Evolutionary conservation across 2,888 invertebrate species (phyloP).

Genomic region (Noctua janthe): DNA sequence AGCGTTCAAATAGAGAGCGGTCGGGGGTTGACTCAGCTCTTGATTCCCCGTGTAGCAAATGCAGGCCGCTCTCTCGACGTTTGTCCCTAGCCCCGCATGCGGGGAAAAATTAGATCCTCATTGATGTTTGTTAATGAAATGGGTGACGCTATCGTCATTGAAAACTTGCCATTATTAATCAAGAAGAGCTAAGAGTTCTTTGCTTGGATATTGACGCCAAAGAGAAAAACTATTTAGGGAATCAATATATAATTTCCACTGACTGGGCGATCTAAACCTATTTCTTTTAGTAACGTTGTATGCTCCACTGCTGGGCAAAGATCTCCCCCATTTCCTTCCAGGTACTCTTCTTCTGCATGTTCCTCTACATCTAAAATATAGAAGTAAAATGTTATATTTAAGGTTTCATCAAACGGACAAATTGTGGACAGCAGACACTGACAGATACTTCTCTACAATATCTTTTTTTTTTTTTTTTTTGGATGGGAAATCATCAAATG

Average conservation of each 20-base stretch:
- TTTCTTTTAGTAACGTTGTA: too few species aligned
- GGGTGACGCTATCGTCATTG: neutral
- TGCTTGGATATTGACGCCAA: neutral
- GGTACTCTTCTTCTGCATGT: too few species aligned
- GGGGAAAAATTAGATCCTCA: conserved; percentile 51
- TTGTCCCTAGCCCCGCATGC: conserved; percentile 62
- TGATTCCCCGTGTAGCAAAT: conserved; percentile 84
- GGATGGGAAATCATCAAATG: too few species aligned
- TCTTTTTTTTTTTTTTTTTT: too few species aligned
- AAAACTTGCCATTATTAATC: neutral
- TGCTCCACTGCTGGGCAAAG: too few species aligned
- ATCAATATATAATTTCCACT: neutral
- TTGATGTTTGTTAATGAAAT: conserved; percentile 39
- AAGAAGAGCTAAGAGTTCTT: neutral
- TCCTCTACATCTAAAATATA: neutral
- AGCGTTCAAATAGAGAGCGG: conserved; percentile 82
- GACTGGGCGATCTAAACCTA: neutral
- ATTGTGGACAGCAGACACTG: neutral
- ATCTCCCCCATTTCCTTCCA: too few species aligned
- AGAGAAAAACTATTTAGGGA: neutral
- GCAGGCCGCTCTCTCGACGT: conserved; percentile 72
- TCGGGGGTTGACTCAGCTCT: conserved; percentile 87
- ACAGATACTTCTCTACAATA: neutral
- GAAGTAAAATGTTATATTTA: neutral
- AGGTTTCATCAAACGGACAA: neutral